Percentiles rank a stretch among this genome's conserved stretches.
Conservation (phyloP, 1,140 invertebrate genomes). For the Aphaenogaster rudis region DNA sequence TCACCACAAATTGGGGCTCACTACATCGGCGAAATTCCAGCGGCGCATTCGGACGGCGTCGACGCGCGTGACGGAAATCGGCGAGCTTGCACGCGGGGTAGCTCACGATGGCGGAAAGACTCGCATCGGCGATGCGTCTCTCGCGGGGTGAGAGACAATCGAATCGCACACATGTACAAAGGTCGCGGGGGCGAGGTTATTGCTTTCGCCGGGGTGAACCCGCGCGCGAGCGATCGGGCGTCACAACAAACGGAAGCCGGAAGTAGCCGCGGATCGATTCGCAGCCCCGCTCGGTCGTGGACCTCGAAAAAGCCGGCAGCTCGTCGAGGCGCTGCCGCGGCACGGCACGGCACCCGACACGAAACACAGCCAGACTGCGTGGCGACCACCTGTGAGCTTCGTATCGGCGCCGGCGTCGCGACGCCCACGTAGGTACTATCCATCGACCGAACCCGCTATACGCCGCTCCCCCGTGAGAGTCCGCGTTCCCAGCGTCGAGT, state of each 20-base stretch:
- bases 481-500: slow-evolving; percentile 42
- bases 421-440: slow-evolving; percentile 72
- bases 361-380: slow-evolving; percentile 81
- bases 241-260: slow-evolving; percentile 81
- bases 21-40: not conserved
- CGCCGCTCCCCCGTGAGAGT: slow-evolving; percentile 13
- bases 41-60: not conserved
- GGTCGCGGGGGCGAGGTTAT: slow-evolving; percentile 50
- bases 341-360: slow-evolving; percentile 69
- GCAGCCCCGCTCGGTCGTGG: slow-evolving; percentile 74
- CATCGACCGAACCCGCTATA: slow-evolving; percentile 68
- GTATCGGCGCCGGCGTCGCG: slow-evolving; percentile 79
- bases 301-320: slow-evolving; percentile 78
- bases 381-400: slow-evolving; percentile 84
- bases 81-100: slow-evolving; percentile 16
- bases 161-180: slow-evolving; percentile 24
- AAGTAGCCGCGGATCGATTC: slow-evolving; percentile 75
- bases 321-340: slow-evolving; percentile 69
- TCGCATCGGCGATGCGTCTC: slow-evolving; percentile 2
- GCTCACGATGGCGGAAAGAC: slow-evolving; percentile 35
- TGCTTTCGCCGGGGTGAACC: slow-evolving; percentile 27
- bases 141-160: slow-evolving; percentile 3
- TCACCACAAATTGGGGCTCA: not conserved
- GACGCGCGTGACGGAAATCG: slow-evolving; percentile 13
- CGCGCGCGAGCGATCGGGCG: slow-evolving; percentile 61